These are phyloP conservation scores for Pipistrellus pygmaeus DNA, from an alignment of 2,797 vertebrate genomes.

Conservation along the genomic window DNA sequence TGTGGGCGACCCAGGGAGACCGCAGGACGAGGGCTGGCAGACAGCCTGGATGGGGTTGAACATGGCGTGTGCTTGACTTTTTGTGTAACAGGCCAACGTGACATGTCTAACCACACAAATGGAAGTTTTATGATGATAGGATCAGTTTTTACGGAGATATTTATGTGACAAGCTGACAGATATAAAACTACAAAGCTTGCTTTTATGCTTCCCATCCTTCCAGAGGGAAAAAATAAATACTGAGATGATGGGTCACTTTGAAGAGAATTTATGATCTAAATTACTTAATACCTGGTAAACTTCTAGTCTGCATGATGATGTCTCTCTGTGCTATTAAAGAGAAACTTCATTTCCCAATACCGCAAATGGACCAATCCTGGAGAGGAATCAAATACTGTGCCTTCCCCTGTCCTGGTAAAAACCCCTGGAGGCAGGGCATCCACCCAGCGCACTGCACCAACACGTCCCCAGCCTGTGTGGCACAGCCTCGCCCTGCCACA, in stretches of 20 bases:
- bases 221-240: constrained; percentile 84
- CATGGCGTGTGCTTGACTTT: constrained; percentile 89
- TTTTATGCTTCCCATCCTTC: constrained; percentile 88
- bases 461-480: background rate
- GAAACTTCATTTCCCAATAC: constrained; percentile 82
- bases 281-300: constrained; percentile 89
- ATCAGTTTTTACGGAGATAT: constrained; percentile 98
- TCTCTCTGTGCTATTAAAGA: constrained; percentile 83
- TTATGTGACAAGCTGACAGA: constrained; percentile 97
- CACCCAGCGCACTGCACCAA: rapidly evolving
- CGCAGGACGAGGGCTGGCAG: constrained; percentile 88
- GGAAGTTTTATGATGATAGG: constrained; percentile 96
- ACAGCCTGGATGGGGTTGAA: constrained; percentile 89
- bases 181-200: constrained; percentile 90
- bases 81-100: constrained; percentile 92
- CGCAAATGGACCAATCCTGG: background rate
- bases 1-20: constrained; percentile 83
- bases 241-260: constrained; percentile 86
- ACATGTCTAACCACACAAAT: constrained; percentile 95
- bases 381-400: background rate
- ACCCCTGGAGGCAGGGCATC: background rate
- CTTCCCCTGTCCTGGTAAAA: background rate
- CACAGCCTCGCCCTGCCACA: background rate
- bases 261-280: constrained; percentile 87
- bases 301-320: constrained; percentile 86